These are phyloP conservation scores for Manacus vitellinus DNA, from an alignment of 2,113 vertebrate genomes.

Conservation along the genomic window DNA sequence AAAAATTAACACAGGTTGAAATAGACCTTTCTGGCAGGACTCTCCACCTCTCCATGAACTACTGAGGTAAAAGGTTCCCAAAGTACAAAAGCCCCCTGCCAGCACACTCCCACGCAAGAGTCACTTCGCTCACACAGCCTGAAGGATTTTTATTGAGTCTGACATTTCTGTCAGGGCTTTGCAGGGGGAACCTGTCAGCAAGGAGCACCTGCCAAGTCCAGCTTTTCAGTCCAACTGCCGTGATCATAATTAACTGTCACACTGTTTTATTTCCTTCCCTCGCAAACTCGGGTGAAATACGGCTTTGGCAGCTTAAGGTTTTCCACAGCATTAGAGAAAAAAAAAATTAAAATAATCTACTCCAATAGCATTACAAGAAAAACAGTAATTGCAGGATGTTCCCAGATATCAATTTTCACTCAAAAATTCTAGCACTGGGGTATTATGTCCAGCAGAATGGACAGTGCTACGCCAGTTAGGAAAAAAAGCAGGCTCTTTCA, in stretches of 20 bases:
- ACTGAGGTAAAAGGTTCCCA: neutral
- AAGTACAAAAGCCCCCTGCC: neutral
- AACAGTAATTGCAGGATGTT: neutral
- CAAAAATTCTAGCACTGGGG: neutral
- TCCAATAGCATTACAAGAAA: neutral
- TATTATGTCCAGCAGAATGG: neutral
- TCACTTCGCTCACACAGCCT: neutral
- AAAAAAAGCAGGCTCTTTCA: neutral
- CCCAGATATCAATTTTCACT: neutral
- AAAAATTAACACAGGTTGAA: neutral
- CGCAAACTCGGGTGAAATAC: neutral
- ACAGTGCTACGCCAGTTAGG: neutral
- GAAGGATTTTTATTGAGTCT: slow-evolving; percentile 61
- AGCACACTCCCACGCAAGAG: slow-evolving; percentile 12
- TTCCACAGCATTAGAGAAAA: neutral
- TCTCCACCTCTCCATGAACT: neutral
- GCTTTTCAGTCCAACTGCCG: slow-evolving; percentile 12
- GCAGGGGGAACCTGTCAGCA: slow-evolving; percentile 57
- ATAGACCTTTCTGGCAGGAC: neutral
- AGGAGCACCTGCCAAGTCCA: slow-evolving; percentile 54
- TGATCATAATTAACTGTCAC: slow-evolving; percentile 39
- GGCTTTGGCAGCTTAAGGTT: neutral
- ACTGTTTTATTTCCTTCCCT: slow-evolving; percentile 45
- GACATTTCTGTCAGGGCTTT: slow-evolving; percentile 39
- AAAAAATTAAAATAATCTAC: neutral